These are phyloP conservation scores for Rhinichthys klamathensis DNA, from an alignment of 2,113 vertebrate genomes.

Conservation along the genomic window DNA sequence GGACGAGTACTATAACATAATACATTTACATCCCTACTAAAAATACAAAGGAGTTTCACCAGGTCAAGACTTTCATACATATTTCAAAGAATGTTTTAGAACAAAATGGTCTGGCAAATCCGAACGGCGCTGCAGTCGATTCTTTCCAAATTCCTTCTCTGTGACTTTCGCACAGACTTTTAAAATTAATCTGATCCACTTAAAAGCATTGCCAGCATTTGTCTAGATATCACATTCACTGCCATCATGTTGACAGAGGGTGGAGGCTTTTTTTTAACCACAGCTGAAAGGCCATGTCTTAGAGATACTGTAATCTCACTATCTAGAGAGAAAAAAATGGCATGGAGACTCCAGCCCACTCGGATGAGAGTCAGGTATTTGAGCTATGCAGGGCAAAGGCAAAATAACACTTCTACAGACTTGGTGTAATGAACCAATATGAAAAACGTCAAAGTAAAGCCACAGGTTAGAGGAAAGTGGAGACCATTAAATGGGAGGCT, in stretches of 20 bases:
- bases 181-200: conserved; percentile 8
- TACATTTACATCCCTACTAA: neutral
- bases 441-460: conserved; percentile 42
- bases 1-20: neutral
- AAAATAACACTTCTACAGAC: conserved; percentile 52
- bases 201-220: neutral
- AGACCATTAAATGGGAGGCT: conserved; percentile 52
- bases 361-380: conserved; percentile 41
- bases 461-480: conserved; percentile 53
- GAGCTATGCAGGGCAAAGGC: conserved; percentile 39
- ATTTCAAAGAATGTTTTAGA: neutral
- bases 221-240: conserved; percentile 11
- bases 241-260: neutral
- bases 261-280: conserved; percentile 8
- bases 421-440: conserved; percentile 50
- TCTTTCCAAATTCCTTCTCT: neutral
- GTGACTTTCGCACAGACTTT: neutral
- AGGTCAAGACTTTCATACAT: neutral
- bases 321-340: neutral
- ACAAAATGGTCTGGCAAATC: neutral
- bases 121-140: neutral
- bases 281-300: neutral
- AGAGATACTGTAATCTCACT: conserved; percentile 16
- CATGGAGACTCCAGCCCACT: conserved; percentile 32
- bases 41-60: neutral